Evolutionary conservation across 2,113 vertebrate genomes (phyloP).

Genomic region (Setophaga petechia): DNA sequence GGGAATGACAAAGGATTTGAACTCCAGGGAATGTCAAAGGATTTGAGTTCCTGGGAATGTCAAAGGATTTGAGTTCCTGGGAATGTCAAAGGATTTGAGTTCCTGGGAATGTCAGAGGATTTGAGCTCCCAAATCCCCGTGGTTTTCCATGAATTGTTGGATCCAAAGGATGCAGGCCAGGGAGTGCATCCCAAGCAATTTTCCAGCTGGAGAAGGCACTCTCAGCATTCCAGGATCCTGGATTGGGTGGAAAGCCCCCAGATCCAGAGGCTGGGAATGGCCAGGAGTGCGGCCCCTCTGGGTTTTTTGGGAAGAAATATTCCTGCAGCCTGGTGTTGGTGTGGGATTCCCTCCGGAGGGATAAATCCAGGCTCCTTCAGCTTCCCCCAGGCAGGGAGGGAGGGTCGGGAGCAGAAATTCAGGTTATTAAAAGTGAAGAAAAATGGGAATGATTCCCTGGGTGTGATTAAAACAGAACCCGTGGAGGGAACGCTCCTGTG

Average conservation of each 20-base stretch:
- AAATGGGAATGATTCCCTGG: not conserved
- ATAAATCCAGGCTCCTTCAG: not conserved
- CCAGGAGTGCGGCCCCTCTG: not conserved
- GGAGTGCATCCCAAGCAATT: not conserved
- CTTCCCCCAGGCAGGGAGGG: not conserved
- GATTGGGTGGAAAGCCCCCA: too few relatives aligned
- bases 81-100: not conserved
- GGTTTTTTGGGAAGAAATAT: not conserved
- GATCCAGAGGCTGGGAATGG: not conserved
- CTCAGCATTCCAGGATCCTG: fast-evolving
- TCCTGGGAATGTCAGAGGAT: not conserved
- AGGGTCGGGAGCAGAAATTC: not conserved
- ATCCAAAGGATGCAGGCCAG: too few relatives aligned
- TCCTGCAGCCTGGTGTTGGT: not conserved
- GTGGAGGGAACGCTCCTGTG: not conserved
- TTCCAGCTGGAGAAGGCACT: not conserved
- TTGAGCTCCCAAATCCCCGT: not conserved
- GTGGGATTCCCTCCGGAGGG: not conserved
- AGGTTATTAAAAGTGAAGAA: not conserved
- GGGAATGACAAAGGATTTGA: too few relatives aligned
- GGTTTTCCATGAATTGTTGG: not conserved
- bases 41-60: too few relatives aligned
- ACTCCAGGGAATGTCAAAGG: too few relatives aligned
- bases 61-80: not conserved
- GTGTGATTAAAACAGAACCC: not conserved